phyloP scores from a whole-genome alignment of 2,797 vertebrate genomes.

The Scolopax rusticola region DNA sequence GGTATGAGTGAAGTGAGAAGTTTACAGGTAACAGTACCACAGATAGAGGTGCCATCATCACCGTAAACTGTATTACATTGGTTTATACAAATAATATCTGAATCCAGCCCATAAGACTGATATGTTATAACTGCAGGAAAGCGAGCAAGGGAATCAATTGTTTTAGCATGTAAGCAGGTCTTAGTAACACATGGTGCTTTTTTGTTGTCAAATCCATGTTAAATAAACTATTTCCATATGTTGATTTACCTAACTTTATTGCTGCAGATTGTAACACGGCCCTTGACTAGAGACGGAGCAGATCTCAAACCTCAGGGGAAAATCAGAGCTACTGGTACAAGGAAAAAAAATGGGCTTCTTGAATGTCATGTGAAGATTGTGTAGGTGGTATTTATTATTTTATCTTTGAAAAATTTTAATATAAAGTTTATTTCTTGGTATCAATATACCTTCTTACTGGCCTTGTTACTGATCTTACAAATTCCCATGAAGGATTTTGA shows the following conservation, averaged over 20 bases:
- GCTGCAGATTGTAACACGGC: background rate
- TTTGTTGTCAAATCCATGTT: background rate
- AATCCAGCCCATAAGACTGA: background rate
- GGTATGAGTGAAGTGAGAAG: background rate
- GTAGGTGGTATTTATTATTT: background rate
- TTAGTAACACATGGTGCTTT: background rate
- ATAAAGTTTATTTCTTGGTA: background rate
- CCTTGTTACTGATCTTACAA: background rate
- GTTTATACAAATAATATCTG: background rate
- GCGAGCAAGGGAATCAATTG: background rate
- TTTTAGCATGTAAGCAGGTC: background rate
- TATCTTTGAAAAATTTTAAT: background rate
- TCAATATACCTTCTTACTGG: background rate
- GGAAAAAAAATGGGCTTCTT: background rate
- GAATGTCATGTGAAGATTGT: background rate
- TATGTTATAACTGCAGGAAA: conserved; percentile 8
- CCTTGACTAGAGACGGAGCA: background rate
- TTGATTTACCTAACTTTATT: conserved; percentile 17
- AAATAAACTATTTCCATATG: conserved; percentile 37
- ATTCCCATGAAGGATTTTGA: background rate
- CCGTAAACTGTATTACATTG: background rate
- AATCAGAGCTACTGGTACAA: background rate
- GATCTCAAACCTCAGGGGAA: background rate
- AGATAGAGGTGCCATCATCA: background rate
- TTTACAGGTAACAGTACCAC: background rate